phyloP scores from a whole-genome alignment of 1,140 invertebrate species.

The Anastrepha ludens region DNA sequence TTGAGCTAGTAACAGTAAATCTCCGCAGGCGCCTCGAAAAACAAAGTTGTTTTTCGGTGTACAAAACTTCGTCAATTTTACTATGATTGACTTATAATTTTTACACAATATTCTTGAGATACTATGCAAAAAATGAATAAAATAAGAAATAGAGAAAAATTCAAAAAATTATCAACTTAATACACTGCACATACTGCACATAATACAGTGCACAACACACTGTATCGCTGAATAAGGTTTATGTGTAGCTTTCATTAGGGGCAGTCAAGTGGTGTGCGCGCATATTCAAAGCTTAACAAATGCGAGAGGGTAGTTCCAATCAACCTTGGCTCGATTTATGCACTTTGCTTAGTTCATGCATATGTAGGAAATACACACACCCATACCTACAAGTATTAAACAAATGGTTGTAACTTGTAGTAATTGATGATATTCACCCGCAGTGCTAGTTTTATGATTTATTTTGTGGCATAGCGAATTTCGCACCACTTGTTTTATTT shows the following conservation, averaged over 20 bases:
- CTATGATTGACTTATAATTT: no score
- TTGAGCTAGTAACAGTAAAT: no score
- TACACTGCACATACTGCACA: no score
- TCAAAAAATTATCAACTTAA: no score
- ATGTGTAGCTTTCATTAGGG: neutral
- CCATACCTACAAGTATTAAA: neutral
- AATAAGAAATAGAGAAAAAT: no score
- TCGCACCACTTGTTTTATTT: neutral
- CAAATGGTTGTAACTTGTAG: neutral
- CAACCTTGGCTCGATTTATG: constrained; percentile 26
- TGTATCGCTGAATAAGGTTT: no score
- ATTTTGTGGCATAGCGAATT: neutral
- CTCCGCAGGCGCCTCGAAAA: no score
- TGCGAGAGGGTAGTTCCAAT: neutral
- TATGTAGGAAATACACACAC: neutral
- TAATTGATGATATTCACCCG: neutral
- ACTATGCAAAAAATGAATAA: no score
- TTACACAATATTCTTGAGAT: no score
- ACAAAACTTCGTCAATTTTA: no score
- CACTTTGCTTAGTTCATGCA: neutral
- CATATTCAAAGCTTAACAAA: neutral
- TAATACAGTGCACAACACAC: no score
- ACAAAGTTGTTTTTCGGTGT: no score
- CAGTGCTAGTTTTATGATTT: neutral
- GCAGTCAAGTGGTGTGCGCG: neutral